Evolutionary conservation across 2,888 invertebrate species (phyloP).

Genomic region (Lobophora halterata): DNA sequence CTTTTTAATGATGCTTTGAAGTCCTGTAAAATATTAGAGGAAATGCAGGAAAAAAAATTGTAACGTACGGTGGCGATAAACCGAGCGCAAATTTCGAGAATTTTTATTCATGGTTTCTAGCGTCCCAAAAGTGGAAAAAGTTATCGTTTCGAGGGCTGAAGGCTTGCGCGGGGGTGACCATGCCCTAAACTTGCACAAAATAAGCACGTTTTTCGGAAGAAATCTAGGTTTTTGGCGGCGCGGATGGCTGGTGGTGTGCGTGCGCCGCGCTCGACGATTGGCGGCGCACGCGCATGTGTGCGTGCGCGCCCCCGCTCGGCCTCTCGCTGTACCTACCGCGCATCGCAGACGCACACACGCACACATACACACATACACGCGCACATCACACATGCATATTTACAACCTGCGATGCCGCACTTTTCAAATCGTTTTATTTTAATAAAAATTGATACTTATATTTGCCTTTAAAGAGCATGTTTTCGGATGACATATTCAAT

Average conservation of each 20-base stretch:
- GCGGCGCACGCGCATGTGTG: constrained; percentile 54
- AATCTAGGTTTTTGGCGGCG: constrained; percentile 55
- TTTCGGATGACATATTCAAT: neutral
- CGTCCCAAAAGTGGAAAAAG: constrained; percentile 10
- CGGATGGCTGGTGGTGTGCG: constrained; percentile 47
- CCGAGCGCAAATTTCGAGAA: constrained; percentile 50
- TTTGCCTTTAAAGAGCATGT: neutral
- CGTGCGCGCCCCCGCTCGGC: constrained; percentile 64
- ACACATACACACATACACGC: constrained; percentile 24
- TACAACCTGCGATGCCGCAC: constrained; percentile 20
- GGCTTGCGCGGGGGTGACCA: constrained; percentile 57
- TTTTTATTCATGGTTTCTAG: constrained; percentile 53
- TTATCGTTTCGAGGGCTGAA: constrained; percentile 32
- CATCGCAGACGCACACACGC: constrained; percentile 34
- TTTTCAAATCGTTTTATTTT: constrained; percentile 7
- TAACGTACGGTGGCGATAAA: constrained; percentile 38
- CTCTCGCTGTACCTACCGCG: constrained; percentile 50
- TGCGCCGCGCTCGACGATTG: constrained; percentile 62
- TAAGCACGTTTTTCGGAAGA: constrained; percentile 55
- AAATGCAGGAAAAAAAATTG: constrained; percentile 33
- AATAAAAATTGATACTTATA: constrained; percentile 5
- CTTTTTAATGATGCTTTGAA: constrained; percentile 30
- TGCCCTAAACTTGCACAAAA: constrained; percentile 67
- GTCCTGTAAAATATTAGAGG: constrained; percentile 27
- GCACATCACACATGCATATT: constrained; percentile 12